Evolutionary conservation across 1,140 invertebrate species (phyloP), one percentile per base, ranked within the genome.

Genomic region (Lucilia sericata): DNA sequence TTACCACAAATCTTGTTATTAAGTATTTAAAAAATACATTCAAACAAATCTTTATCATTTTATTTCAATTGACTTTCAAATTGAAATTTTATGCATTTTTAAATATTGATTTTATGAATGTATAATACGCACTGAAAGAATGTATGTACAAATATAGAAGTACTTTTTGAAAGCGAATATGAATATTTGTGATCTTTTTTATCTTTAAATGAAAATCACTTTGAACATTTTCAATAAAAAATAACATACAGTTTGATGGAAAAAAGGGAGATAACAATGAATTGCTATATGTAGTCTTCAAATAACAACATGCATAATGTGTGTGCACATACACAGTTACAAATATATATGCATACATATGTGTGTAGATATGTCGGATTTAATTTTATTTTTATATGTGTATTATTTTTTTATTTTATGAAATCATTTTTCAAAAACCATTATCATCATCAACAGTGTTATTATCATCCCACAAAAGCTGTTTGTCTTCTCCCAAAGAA

Each of bases 381-480:
- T 17, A 60, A n/a, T 60, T 60, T 60, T n/a, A 60, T 60, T 60
- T 60, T 60, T 42, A 42, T 42, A 42, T 42, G 2, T 42, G 8
- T 36, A 36, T 42, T 42, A 2, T 3, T 8, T 42, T 42, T 42
- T 8, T 60, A 60, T 80, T 80, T 80, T 30, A 80, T 25, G 47
- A 49, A 80, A 80, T 80, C 42, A 80, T 80, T 80, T 70, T 49
- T 80, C 76, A 80, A 80, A 80, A 80, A 49, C 42, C 76, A 80
- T 80, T 80, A 80, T 21, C 76, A 51, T 80, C 76, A 80, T 51
- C 76, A 80, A 80, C 76, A 49, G 42, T 49, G 76, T 49, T 25
- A 80, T 80, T 80, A 80, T 80, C 34, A 80, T 80, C n/a, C 76
- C 76, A 25, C 76, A 80, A 80, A 80, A 80, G 74, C 74, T 42